A percentile compares a stretch with the other conserved stretches of the same genome.
Conservation (phyloP, 2,888 invertebrate genomes). For the Cantharis flavilabris region DNA sequence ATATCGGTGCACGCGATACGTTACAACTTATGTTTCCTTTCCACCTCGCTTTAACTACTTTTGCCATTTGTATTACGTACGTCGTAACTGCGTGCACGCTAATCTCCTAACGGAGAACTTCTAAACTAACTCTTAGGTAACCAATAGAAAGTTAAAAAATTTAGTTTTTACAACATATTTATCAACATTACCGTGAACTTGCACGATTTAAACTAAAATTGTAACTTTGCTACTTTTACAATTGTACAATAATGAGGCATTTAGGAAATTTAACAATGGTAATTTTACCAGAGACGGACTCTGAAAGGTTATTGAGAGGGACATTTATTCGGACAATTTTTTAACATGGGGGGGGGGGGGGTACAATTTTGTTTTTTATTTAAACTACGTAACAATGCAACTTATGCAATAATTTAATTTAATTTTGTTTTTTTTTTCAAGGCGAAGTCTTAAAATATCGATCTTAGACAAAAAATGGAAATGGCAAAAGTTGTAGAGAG, state of each 20-base stretch:
- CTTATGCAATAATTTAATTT: too few species aligned
- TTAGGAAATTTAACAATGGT: not conserved
- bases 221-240: not conserved
- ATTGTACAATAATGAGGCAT: not conserved
- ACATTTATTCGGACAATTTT: not conserved
- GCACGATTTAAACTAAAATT: not conserved
- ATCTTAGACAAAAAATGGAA: too few species aligned
- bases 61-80: not conserved
- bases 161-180: not conserved
- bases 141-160: conserved; percentile 11
- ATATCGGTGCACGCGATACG: not conserved
- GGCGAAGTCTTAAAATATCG: too few species aligned
- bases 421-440: too few species aligned
- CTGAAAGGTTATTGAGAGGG: not conserved
- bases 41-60: not conserved
- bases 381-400: too few species aligned
- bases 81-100: not conserved
- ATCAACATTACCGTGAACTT: not conserved
- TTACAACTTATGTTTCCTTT: not conserved
- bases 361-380: too few species aligned
- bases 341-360: not conserved
- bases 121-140: conserved; percentile 15
- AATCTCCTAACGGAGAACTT: conserved; percentile 9
- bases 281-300: not conserved
- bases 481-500: too few species aligned